Base-by-base conservation (phyloP, 2,113 vertebrate species). In the Bufo gargarizans region DNA sequence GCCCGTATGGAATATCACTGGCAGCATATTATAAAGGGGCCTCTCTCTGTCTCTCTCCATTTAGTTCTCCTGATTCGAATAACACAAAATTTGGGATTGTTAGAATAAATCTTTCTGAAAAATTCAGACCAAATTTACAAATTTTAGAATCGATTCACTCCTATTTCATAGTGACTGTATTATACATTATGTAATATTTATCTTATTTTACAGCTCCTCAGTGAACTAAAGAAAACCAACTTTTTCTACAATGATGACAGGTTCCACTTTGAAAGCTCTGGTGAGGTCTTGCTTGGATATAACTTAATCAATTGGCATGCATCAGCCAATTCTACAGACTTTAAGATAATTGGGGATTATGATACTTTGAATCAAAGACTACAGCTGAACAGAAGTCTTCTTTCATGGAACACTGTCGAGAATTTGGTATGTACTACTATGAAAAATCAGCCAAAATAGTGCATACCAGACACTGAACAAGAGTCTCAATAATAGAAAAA, bases 241-340 rank as follows among this genome's bases (percentile, higher is more conserved):
- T 95, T 94, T 67, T 53, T 87, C 17, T 43, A 90, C 45, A 89
- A 90, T 4, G 81, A 80, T 47, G 79, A 88, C 8, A 71, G 0
- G 0, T 93, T 91, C 61, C 89, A 69, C 72, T 95, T 94, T 76
- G 91, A 93, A 33, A 4, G 88, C 19, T 88, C 86, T 19, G 93
- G 94, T 1, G 90, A 94, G 83, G 91, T 92, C 22, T 56, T 89
- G 6, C 91, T 89, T 49, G 93, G 91, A 13, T 95, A 95, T 89
- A 89, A 94, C 74, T 71, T 94, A 55, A 86, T 92, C 13, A 82
- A 92, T 77, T 94, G 92, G 92, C 82, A 61, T 2, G 86, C 71
- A 81, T 49, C 63, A 6, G 72, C 77, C 67, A 67, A 88, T 1
- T 50, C 43, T 33, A 87, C 89, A 82, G 3, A 77, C 6, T 87